Base-by-base conservation (phyloP, 2,113 vertebrate species). In the Andinoacara biseriatus region DNA sequence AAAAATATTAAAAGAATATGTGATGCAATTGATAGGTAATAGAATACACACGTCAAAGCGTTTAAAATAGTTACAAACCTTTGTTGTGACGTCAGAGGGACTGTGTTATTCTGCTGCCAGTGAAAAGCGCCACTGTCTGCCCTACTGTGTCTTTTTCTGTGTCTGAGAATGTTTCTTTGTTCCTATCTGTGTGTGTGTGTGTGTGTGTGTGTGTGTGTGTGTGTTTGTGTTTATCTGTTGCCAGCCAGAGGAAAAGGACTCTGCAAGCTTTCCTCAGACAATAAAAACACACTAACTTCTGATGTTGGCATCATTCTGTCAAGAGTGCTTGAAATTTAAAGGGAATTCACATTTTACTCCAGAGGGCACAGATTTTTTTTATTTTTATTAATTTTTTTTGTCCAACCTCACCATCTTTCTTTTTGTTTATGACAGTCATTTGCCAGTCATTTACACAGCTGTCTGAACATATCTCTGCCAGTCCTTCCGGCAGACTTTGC, bases 391-490 rank as follows among this genome's bases (percentile, higher is more conserved):
- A n/a, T 33, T 33, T 33, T 35, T 35, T 81, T 56, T 35, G n/a
- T 87, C 40, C 35, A 56, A 75, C 33, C 18, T 60, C 69, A 15
- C 22, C 4, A 20, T 83, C 31, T 83, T 79, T 74, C 69, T 67
- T 65, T 60, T 74, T 62, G 58, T 77, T 46, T 40, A n/a, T 86
- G 79, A 56, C 58, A 58, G 38, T 63, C 52, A 62, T 67, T 84
- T 83, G 79, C 26, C 78, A 89, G 85, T 89, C 86, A 86, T 76
- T 90, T 82, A 69, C 83, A 78, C 92, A 93, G 93, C 93, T 94
- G 93, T 90, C 91, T 17, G 11, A 79, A 77, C 69, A 84, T 86
- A 90, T 95, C 90, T 88, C 85, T 86, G 89, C 93, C 94, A 87
- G 84, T 78, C 77, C 78, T 83, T 79, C 84, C 69, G 87, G 89